Conservation (phyloP, 1,140 invertebrate genomes). For the Phymastichus coffea region DNA sequence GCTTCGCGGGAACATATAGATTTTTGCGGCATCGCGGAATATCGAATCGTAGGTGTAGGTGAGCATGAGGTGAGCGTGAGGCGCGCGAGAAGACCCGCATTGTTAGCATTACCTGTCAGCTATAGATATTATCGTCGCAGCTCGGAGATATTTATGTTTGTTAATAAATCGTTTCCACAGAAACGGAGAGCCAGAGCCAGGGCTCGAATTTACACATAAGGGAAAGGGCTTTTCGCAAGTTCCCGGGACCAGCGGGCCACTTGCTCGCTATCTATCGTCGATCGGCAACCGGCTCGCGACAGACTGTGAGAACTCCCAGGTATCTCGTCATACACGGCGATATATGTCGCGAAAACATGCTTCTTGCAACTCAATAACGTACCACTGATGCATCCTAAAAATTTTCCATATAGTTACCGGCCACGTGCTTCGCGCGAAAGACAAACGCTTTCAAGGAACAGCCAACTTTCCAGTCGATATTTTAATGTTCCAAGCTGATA, state of each 20-base stretch:
- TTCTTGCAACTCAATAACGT: too few relatives aligned
- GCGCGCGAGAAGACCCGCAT: constrained; percentile 17
- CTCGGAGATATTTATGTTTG: constrained; percentile 21
- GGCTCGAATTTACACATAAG: not conserved
- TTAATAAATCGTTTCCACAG: constrained; percentile 18
- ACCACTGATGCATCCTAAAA: too few relatives aligned
- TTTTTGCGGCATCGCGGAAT: not conserved
- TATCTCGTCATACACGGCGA: too few relatives aligned
- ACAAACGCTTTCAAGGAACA: too few relatives aligned
- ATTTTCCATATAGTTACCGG: too few relatives aligned
- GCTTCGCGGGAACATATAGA: not conserved
- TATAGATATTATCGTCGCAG: constrained; percentile 15
- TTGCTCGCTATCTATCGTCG: not conserved
- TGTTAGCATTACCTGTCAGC: constrained; percentile 14
- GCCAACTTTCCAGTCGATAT: too few relatives aligned
- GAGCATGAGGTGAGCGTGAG: not conserved
- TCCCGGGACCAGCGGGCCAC: not conserved
- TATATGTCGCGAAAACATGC: too few relatives aligned
- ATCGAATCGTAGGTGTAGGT: not conserved
- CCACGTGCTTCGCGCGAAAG: too few relatives aligned
- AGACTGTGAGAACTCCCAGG: not conserved
- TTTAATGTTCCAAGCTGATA: too few relatives aligned
- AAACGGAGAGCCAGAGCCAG: not conserved
- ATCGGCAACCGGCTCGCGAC: constrained; percentile 3
- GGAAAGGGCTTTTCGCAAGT: constrained; percentile 4